Conservation (phyloP, 2,113 vertebrate genomes). For the Limnothrissa miodon region DNA sequence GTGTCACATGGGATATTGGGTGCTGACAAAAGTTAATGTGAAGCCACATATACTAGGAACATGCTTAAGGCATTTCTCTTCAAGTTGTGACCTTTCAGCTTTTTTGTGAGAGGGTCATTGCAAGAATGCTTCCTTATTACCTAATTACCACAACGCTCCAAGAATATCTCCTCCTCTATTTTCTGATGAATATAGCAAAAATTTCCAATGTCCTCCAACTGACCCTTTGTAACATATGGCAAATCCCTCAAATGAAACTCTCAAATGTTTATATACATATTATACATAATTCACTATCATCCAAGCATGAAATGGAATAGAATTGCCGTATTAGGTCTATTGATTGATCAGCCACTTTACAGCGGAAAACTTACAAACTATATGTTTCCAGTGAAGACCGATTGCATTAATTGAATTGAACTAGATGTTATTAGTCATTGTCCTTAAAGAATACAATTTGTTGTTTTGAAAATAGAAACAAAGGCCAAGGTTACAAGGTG, state of each 20-base stretch:
- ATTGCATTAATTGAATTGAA: neutral
- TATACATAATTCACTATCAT: too few relatives aligned
- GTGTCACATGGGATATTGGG: constrained; percentile 44
- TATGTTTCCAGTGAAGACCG: neutral
- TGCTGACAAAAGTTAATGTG: constrained; percentile 70
- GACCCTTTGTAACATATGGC: constrained; percentile 12
- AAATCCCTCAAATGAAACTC: neutral
- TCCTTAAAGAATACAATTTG: neutral
- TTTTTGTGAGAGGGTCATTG: constrained; percentile 59
- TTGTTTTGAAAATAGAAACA: neutral
- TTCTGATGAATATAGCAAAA: neutral
- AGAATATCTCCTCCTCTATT: too few relatives aligned
- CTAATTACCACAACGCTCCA: constrained; percentile 45
- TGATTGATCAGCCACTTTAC: too few relatives aligned
- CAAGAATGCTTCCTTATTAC: constrained; percentile 71
- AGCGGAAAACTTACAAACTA: too few relatives aligned
- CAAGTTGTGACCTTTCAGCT: constrained; percentile 62
- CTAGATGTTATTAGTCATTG: too few relatives aligned
- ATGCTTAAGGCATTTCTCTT: constrained; percentile 59
- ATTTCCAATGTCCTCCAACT: neutral
- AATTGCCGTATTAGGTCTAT: too few relatives aligned
- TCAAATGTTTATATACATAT: too few relatives aligned
- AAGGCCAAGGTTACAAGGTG: neutral
- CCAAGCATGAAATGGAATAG: too few relatives aligned
- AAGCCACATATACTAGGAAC: constrained; percentile 65